Conservation (phyloP, 2,797 vertebrate species). For the Gallinago stenura region DNA sequence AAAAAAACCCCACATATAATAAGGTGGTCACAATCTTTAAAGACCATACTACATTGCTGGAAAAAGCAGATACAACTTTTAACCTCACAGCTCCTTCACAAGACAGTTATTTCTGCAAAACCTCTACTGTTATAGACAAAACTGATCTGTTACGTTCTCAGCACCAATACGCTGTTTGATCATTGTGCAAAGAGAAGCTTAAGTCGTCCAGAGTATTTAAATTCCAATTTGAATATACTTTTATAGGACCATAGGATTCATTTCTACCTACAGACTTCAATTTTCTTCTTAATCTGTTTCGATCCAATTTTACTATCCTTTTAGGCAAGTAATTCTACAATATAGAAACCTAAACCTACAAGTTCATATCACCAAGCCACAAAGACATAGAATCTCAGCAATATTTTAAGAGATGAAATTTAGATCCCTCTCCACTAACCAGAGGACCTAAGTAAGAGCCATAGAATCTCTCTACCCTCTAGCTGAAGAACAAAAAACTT, state of each 20-base stretch:
- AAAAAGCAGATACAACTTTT: not conserved
- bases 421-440: not conserved
- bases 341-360: not conserved
- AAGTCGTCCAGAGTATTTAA: not conserved
- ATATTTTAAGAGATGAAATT: not conserved
- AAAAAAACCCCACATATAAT: not conserved
- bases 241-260: not conserved
- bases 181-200: not conserved
- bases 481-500: not conserved
- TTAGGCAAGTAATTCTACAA: not conserved
- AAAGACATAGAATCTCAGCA: not conserved
- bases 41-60: not conserved
- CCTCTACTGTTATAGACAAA: not conserved
- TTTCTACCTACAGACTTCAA: not conserved
- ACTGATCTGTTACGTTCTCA: not conserved
- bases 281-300: not conserved
- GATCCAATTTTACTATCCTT: not conserved
- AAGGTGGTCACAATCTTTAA: accelerated
- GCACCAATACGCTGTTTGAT: not conserved
- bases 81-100: not conserved
- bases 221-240: not conserved
- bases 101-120: not conserved
- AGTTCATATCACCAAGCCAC: not conserved
- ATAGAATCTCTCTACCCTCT: not conserved
- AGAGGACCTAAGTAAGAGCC: not conserved